Base-by-base conservation (phyloP, 2,113 vertebrate species). In the Columba livia region DNA sequence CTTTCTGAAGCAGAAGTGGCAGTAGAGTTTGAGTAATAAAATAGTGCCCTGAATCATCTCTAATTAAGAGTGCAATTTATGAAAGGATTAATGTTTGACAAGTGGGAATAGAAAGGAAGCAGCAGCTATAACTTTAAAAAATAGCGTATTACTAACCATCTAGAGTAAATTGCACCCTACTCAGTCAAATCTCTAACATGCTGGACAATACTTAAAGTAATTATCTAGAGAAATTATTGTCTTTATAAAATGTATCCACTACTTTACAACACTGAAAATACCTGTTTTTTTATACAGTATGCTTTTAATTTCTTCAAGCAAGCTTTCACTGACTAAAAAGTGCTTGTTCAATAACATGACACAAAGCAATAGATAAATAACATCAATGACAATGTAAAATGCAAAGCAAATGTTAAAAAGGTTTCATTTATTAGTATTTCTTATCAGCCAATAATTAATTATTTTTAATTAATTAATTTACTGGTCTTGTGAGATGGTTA, bases 391-490 rank as follows among this genome's bases (percentile, higher is more conserved):
- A 91, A 91, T 57, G 12, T 36, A 87, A 64, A 94, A 89, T 69
- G 28, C 18, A 83, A 88, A 56, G 15, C 62, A 91, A 69, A 88
- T 82, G 42, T 90, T 94, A 56, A 86, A 93, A 95, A 86, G 3
- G 16, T 92, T 94, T 92, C n/a, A 31, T 44, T 70, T 95, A 83
- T 91, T 95, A 82, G 17, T 88, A 89, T 77, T 84, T 21, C 47
- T 93, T 96, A 93, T 91, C 94, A 93, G 61, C 40, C 65, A 92
- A 48, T 83, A 94, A 94, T 85, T 40, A 93, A 83, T 88, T 92
- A 0, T 72, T 92, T 96, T 75, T 90, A 66, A 90, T 95, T 90
- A 66, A 90, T 95, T 97, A 96, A 95, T 97, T 95, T 95, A 31
- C 48, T 85, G 32, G 83, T 88, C 84, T 95, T 94, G 24, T 61